Percentiles rank a stretch among this genome's conserved stretches.
phyloP scores from a whole-genome alignment of 2,888 invertebrate species.

The Automeris io region DNA sequence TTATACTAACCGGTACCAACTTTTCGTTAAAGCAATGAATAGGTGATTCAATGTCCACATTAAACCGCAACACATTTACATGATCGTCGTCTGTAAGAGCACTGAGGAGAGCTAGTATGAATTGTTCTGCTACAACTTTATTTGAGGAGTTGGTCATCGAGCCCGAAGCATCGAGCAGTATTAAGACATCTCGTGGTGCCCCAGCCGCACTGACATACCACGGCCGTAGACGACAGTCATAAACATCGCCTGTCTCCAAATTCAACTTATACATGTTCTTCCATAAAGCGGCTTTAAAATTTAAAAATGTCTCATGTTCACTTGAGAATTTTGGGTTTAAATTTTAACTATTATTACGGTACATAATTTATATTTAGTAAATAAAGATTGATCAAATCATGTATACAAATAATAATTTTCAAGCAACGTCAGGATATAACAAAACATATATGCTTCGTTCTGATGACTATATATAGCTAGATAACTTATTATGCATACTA shows the following conservation, averaged over 20 bases:
- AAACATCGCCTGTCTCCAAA: slow-evolving; percentile 39
- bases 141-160: slow-evolving; percentile 64
- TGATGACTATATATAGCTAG: too few species aligned
- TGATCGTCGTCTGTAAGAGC: slow-evolving; percentile 66
- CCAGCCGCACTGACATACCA: slow-evolving; percentile 68
- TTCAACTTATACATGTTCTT: slow-evolving; percentile 51
- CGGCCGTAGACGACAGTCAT: slow-evolving; percentile 62
- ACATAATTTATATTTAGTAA: too few species aligned
- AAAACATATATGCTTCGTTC: too few species aligned
- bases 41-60: slow-evolving; percentile 47
- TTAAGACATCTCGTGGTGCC: slow-evolving; percentile 59
- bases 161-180: slow-evolving; percentile 61
- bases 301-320: neutral
- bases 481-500: too few species aligned
- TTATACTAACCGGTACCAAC: slow-evolving; percentile 55
- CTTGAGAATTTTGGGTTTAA: too few species aligned
- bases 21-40: slow-evolving; percentile 58
- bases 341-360: too few species aligned
- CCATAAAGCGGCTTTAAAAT: slow-evolving; percentile 52
- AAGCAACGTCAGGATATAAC: too few species aligned
- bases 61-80: slow-evolving; percentile 61
- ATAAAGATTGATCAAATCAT: too few species aligned
- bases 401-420: too few species aligned
- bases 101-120: slow-evolving; percentile 55
- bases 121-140: slow-evolving; percentile 43